phyloP scores from a whole-genome alignment of 2,888 invertebrate genomes.

The Zele albiditarsus region DNA sequence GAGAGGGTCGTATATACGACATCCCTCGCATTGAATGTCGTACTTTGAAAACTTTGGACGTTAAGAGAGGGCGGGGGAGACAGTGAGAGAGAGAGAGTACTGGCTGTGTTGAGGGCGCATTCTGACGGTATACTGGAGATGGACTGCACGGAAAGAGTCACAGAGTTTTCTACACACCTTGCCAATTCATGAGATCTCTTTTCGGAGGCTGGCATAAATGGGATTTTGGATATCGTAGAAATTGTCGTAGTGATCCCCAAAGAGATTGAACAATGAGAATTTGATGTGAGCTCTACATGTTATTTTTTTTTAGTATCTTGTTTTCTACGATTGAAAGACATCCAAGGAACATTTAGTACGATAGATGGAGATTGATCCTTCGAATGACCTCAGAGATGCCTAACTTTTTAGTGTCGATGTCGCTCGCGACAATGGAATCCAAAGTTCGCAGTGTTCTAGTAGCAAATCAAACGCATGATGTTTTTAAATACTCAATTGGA shows the following conservation, averaged over 20 bases:
- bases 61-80: slow-evolving; percentile 70
- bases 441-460: slow-evolving; percentile 6
- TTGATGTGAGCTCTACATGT: not conserved
- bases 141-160: slow-evolving; percentile 47
- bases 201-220: slow-evolving; percentile 26
- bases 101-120: slow-evolving; percentile 69
- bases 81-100: slow-evolving; percentile 51
- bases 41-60: slow-evolving; percentile 73
- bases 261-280: slow-evolving; percentile 29
- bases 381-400: not conserved
- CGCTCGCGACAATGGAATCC: not conserved
- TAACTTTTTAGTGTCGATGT: not conserved
- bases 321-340: slow-evolving; percentile 6
- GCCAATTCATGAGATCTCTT: slow-evolving; percentile 39
- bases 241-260: slow-evolving; percentile 28
- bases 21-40: slow-evolving; percentile 67
- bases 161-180: slow-evolving; percentile 47
- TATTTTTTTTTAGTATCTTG: not conserved
- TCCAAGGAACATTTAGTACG: slow-evolving; percentile 17
- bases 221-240: slow-evolving; percentile 30
- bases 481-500: not conserved
- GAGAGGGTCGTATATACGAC: slow-evolving; percentile 55
- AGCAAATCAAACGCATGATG: not conserved
- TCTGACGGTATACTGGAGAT: slow-evolving; percentile 63
- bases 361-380: slow-evolving; percentile 7